These are phyloP conservation scores for Aphaenogaster rudis DNA, from an alignment of 1,140 invertebrate species.

Conservation along the genomic window DNA sequence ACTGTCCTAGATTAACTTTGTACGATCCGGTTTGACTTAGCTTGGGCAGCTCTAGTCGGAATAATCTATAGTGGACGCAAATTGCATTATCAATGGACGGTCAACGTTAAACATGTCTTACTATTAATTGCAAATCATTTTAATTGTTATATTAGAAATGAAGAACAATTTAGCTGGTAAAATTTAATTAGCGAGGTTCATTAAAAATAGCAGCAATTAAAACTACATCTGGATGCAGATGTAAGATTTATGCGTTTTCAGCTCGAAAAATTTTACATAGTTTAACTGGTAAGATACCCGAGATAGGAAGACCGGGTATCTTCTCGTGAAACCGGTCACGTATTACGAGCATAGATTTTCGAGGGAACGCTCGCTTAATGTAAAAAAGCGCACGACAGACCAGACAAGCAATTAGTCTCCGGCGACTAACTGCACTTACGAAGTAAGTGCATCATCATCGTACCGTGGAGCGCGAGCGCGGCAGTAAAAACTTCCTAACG, in stretches of 20 bases:
- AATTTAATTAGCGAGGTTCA: not conserved
- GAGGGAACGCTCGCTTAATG: constrained; percentile 14
- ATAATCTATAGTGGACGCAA: constrained; percentile 36
- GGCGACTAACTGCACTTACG: constrained; percentile 56
- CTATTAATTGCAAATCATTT: not conserved
- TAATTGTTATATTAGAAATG: not conserved
- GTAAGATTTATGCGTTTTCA: not conserved
- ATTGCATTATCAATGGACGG: constrained; percentile 40
- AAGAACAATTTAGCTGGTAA: not conserved
- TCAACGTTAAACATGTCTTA: not conserved
- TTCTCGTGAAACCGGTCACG: constrained; percentile 52
- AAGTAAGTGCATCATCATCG: constrained; percentile 56
- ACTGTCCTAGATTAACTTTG: constrained; percentile 52
- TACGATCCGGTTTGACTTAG: constrained; percentile 40
- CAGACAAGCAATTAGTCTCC: constrained; percentile 59
- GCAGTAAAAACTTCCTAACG: constrained; percentile 57
- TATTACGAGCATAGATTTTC: constrained; percentile 56
- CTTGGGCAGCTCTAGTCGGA: constrained; percentile 11
- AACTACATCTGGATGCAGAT: not conserved
- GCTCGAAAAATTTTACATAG: not conserved
- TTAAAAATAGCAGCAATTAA: not conserved
- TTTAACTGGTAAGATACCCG: no score
- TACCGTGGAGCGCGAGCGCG: constrained; percentile 21
- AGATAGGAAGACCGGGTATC: not conserved
- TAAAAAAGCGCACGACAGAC: constrained; percentile 35